These are phyloP conservation scores for Trematomus loennbergii DNA, from an alignment of 2,113 vertebrate species.

Conservation along the genomic window DNA sequence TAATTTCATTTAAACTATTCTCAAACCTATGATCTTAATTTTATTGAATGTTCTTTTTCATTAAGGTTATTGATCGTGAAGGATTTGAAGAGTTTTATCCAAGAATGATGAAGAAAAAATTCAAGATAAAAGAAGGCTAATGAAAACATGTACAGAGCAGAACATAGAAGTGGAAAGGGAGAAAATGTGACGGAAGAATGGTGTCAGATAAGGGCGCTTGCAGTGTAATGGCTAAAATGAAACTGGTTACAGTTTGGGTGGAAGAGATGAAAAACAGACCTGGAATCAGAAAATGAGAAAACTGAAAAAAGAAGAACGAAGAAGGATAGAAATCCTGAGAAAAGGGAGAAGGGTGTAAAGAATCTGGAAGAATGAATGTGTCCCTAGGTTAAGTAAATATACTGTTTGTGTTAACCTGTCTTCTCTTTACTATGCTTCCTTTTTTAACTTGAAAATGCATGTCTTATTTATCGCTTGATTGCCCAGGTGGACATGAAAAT, in stretches of 20 bases:
- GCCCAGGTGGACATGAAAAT: conserved; percentile 88
- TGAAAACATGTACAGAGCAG: conserved; percentile 98
- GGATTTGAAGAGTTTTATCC: conserved; percentile 99
- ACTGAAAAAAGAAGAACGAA: conserved; percentile 98
- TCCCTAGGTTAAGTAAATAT: conserved; percentile 99
- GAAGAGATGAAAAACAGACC: conserved; percentile 92
- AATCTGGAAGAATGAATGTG: conserved; percentile 99
- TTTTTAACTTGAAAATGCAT: conserved; percentile 93
- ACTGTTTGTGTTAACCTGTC: conserved; percentile 96
- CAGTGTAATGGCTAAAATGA: conserved; percentile 95
- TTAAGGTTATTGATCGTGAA: conserved; percentile 99
- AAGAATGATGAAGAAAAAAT: conserved; percentile 98
- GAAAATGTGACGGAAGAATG: conserved; percentile 95
- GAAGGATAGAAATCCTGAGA: conserved; percentile 98
- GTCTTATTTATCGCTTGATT: conserved; percentile 89
- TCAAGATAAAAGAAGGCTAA: conserved; percentile 99
- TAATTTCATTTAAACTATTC: conserved; percentile 85
- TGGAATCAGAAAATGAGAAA: conserved; percentile 92
- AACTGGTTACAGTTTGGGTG: conserved; percentile 95
- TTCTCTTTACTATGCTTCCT: conserved; percentile 80
- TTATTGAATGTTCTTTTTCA: conserved; percentile 99
- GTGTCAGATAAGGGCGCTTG: conserved; percentile 94
- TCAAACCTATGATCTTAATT: conserved; percentile 95
- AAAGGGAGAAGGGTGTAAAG: conserved; percentile 95
- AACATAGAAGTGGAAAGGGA: conserved; percentile 98